Percentiles rank a stretch among this genome's conserved stretches.
phyloP scores from a whole-genome alignment of 92 coral and sea anemone species.

The Isaurus tuberculatus region DNA sequence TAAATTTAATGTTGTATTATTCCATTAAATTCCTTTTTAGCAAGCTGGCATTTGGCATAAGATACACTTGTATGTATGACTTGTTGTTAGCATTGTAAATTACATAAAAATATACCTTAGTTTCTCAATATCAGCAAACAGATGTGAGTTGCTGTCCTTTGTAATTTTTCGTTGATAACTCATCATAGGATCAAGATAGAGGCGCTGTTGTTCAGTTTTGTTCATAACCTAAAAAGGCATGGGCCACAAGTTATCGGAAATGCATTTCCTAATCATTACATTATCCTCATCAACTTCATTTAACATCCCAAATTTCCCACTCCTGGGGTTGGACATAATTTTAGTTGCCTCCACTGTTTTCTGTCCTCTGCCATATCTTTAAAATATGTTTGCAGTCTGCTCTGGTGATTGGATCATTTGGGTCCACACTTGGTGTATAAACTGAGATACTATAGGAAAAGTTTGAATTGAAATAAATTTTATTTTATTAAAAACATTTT shows the following conservation, averaged over 20 bases:
- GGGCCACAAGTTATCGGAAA: not conserved
- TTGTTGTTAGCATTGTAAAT: not conserved
- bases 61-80: not conserved
- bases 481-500: not conserved
- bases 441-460: not conserved
- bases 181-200: slow-evolving; percentile 13
- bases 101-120: slow-evolving; percentile 7
- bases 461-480: not conserved
- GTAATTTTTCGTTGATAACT: slow-evolving; percentile 1
- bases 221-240: slow-evolving; percentile 6
- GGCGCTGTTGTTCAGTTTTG: slow-evolving; percentile 10
- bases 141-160: slow-evolving; percentile 14
- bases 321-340: no score
- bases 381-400: no score
- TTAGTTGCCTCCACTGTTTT: no score
- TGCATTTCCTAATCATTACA: slow-evolving; percentile 2
- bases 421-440: slow-evolving; percentile 6
- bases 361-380: no score
- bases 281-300: not conserved
- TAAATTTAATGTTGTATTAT: no score
- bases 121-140: not conserved
- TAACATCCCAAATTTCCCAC: not conserved
- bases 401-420: slow-evolving; percentile 11
- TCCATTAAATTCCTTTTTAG: not conserved
- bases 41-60: not conserved